A percentile compares a stretch with the other conserved stretches of the same genome.
These are phyloP conservation scores for Hoplodrina ambigua DNA, from an alignment of 2,888 invertebrate genomes.

Conservation along the genomic window DNA sequence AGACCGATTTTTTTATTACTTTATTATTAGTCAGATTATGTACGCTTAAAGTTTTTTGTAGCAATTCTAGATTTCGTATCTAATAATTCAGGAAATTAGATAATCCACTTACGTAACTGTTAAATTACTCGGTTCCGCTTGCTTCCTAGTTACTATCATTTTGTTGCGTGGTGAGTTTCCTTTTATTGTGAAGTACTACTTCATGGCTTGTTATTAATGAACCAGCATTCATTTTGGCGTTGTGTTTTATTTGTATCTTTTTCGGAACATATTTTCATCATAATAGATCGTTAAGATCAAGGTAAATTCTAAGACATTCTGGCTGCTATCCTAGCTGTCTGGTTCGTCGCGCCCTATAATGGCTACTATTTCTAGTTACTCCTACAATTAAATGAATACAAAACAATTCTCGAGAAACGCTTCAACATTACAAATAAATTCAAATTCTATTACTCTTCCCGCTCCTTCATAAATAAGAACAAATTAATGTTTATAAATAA, in stretches of 20 bases:
- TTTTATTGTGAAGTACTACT: too few species aligned
- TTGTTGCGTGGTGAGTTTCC: neutral
- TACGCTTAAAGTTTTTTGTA: neutral
- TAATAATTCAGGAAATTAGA: neutral
- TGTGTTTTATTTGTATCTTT: too few species aligned
- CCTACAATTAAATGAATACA: neutral
- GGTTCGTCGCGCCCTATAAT: too few species aligned
- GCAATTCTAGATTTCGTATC: neutral
- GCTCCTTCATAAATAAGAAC: slow-evolving; percentile 12
- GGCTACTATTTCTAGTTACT: too few species aligned
- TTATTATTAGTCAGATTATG: neutral
- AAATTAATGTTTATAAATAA: slow-evolving; percentile 56
- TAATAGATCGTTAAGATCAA: too few species aligned
- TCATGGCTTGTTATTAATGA: neutral
- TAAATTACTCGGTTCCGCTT: neutral
- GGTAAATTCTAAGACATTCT: neutral
- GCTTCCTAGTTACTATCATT: neutral
- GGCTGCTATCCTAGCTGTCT: too few species aligned
- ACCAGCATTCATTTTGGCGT: too few species aligned
- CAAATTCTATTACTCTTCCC: slow-evolving; percentile 7
- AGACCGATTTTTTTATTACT: neutral
- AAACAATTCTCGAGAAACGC: neutral
- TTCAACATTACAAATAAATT: slow-evolving; percentile 4
- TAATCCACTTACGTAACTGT: neutral
- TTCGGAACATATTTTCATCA: too few species aligned